Evolutionary conservation across 2,888 invertebrate species (phyloP).

Genomic region (Scaptomyza polygonia): DNA sequence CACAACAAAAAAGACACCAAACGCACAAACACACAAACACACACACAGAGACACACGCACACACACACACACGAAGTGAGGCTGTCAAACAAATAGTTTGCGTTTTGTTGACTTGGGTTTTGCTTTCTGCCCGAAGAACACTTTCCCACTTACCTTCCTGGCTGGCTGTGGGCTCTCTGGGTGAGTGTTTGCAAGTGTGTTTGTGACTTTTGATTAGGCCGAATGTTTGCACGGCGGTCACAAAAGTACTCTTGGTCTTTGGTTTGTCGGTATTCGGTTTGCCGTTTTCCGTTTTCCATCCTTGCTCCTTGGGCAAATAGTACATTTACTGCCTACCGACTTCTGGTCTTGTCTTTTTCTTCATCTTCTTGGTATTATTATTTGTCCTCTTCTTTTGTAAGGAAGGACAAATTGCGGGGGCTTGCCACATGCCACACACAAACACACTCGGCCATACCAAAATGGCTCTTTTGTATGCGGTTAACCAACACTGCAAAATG

Average conservation of each 20-base stretch:
- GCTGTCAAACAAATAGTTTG: slow-evolving; percentile 71
- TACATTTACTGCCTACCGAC: slow-evolving; percentile 49
- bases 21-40: slow-evolving; percentile 1
- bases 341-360: slow-evolving; percentile 10
- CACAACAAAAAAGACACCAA: slow-evolving; percentile 3
- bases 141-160: slow-evolving; percentile 35
- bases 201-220: slow-evolving; percentile 77
- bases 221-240: slow-evolving; percentile 72
- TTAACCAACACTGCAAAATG: slow-evolving; percentile 1
- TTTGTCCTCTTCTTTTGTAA: background rate
- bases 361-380: background rate
- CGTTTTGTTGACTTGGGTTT: slow-evolving; percentile 68
- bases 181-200: slow-evolving; percentile 46
- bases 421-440: background rate
- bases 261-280: too few species aligned
- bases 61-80: slow-evolving; percentile 11
- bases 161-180: too few species aligned
- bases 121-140: slow-evolving; percentile 67
- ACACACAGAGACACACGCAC: background rate
- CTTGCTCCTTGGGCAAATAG: slow-evolving; percentile 57
- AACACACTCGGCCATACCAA: background rate
- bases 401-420: background rate
- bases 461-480: background rate
- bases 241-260: slow-evolving; percentile 31
- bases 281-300: slow-evolving; percentile 26